phyloP scores from a whole-genome alignment of 1,140 invertebrate genomes.

The Acromyrmex heyeri region DNA sequence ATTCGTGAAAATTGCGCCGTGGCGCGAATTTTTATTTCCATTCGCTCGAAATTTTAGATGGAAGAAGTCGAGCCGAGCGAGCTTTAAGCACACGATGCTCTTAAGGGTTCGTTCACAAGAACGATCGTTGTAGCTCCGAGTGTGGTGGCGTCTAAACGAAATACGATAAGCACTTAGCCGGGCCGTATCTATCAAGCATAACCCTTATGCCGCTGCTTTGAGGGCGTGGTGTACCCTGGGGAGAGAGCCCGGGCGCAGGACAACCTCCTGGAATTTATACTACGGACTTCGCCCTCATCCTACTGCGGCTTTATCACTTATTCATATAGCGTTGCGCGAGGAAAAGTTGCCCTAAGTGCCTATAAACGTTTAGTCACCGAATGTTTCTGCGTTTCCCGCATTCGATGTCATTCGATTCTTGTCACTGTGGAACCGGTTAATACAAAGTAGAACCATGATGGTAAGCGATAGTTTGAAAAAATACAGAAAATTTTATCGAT shows the following conservation, averaged over 20 bases:
- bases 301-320: slow-evolving; percentile 83
- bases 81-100: slow-evolving; percentile 63
- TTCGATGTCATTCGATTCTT: slow-evolving; percentile 69
- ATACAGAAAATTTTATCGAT: background rate
- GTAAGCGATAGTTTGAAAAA: background rate
- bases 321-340: slow-evolving; percentile 85
- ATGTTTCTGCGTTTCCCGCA: slow-evolving; percentile 74
- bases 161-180: slow-evolving; percentile 86
- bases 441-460: background rate
- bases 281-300: slow-evolving; percentile 78
- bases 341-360: slow-evolving; percentile 84
- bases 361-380: slow-evolving; percentile 84
- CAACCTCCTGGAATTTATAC: slow-evolving; percentile 85
- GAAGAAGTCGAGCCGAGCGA: slow-evolving; percentile 12
- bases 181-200: slow-evolving; percentile 86
- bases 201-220: slow-evolving; percentile 83
- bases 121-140: slow-evolving; percentile 63
- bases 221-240: slow-evolving; percentile 79
- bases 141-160: slow-evolving; percentile 77
- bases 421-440: slow-evolving; percentile 17
- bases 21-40: slow-evolving; percentile 47
- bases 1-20: slow-evolving; percentile 34
- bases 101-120: slow-evolving; percentile 75
- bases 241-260: slow-evolving; percentile 79
- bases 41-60: slow-evolving; percentile 53